Evolutionary conservation across 2,113 vertebrate species (phyloP).

Genomic region (Brachypodius melanocephalos): DNA sequence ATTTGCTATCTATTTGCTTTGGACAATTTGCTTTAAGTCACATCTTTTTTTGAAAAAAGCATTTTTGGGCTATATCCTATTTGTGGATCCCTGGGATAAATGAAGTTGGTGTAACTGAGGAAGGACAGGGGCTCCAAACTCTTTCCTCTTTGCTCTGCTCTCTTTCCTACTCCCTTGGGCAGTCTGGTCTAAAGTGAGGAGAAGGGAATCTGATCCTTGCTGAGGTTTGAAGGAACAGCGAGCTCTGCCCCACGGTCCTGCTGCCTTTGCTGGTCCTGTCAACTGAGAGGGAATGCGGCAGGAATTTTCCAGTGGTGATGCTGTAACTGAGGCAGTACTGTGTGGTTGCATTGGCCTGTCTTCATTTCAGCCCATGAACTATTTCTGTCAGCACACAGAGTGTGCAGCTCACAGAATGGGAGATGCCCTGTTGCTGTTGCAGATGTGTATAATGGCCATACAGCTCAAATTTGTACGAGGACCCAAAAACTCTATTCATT

Average conservation of each 20-base stretch:
- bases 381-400: not conserved
- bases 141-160: not conserved
- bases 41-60: not conserved
- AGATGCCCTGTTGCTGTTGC: not conserved
- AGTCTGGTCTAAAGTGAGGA: not conserved
- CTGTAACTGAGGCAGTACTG: rapidly evolving
- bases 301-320: not conserved
- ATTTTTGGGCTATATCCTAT: not conserved
- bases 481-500: not conserved
- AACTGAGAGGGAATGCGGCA: not conserved
- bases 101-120: not conserved
- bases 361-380: not conserved
- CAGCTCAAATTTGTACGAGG: not conserved
- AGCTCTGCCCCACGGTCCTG: not conserved
- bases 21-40: not conserved
- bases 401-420: not conserved
- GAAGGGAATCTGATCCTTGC: rapidly evolving
- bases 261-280: not conserved
- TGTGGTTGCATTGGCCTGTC: not conserved
- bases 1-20: not conserved
- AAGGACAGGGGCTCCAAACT: not conserved
- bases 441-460: not conserved
- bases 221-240: not conserved
- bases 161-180: not conserved
- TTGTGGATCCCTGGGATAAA: not conserved